Percentiles rank a stretch among this genome's conserved stretches.
phyloP scores from a whole-genome alignment of 2,797 vertebrate species.

The Pseudochaenichthys georgianus region DNA sequence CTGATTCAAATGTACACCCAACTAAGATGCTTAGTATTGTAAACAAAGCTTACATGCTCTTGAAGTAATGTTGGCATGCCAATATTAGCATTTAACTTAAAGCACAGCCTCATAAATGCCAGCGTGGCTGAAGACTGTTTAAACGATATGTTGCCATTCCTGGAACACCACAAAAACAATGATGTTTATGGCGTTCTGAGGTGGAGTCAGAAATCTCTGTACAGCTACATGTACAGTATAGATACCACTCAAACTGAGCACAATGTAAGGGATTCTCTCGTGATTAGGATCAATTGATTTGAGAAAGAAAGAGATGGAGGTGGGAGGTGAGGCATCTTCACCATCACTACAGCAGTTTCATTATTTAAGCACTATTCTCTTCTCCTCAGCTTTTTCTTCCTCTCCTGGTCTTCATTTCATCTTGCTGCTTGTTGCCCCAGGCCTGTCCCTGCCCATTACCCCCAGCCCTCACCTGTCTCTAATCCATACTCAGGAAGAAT shows the following conservation, averaged over 20 bases:
- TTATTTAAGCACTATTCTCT: background rate
- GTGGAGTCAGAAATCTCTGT: background rate
- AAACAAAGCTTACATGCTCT: background rate
- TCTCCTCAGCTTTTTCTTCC: background rate
- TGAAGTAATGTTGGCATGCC: background rate
- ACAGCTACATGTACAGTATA: background rate
- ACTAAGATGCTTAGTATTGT: background rate
- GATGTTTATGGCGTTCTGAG: background rate
- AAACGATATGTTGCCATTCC: background rate
- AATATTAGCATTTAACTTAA: background rate
- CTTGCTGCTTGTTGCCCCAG: conserved; percentile 22
- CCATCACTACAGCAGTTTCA: background rate
- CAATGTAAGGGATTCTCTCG: background rate
- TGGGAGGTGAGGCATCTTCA: background rate
- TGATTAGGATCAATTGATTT: background rate
- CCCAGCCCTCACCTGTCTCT: conserved; percentile 37
- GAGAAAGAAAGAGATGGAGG: background rate
- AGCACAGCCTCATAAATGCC: background rate
- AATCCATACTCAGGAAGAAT: conserved; percentile 42
- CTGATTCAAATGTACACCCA: background rate
- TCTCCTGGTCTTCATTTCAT: conserved; percentile 1
- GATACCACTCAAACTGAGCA: background rate
- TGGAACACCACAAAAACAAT: background rate
- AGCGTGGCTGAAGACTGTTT: background rate
- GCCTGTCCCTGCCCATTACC: conserved; percentile 50